Evolutionary conservation across 1,140 invertebrate species (phyloP), one percentile per base, ranked within the genome.

Genomic region (Aphelinus certus): DNA sequence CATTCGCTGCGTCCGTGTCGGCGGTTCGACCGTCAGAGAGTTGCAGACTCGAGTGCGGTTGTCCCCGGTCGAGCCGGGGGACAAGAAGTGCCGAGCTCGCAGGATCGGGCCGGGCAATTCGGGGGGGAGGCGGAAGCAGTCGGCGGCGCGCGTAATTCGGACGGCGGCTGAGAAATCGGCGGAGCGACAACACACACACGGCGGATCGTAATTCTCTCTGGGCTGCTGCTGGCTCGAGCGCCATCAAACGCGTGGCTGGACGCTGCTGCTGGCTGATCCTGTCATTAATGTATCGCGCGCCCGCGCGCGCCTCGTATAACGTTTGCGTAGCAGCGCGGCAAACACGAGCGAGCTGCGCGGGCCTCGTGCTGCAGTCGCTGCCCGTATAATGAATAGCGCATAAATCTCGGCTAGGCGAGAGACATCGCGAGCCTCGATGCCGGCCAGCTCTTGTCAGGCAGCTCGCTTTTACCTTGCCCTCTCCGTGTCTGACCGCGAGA

Each of bases 261-360:
- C 47, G 46, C 56, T n/a, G 6, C 72, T 48, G 67, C 57, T 64
- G 66, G 73, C 75, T 81, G 77, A 75, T 75, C 68, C 79, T 83
- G 81, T 83, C 81, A 83, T 83, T 83, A 85, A 85, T 85, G 83
- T 82, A 84, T 84, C 79, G 79, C 75, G 75, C 71, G 77, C 76
- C 46, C n/a, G 60, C 5, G 47, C 7, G 46, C 43, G 53, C 51
- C n/a, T 43, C 45, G 65, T 46, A 66, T 62, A 66, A 62, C 45
- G 55, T 65, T 69, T 64, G 46, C 67, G 67, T 57, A 72, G 69
- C 7, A 10, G 53, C n/a, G 9, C 26, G 68, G 26, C 26, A 26
- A 26, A 26, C 26, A 26, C 26, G 26, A 26, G 26, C 26, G 26
- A 26, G 26, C 26, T 26, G 26, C 26, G 26, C 26, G 77, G 69